Percentiles rank a stretch among this genome's conserved stretches.
Evolutionary conservation across 2,113 vertebrate species (phyloP).

Genomic region (Lamprotornis superbus): DNA sequence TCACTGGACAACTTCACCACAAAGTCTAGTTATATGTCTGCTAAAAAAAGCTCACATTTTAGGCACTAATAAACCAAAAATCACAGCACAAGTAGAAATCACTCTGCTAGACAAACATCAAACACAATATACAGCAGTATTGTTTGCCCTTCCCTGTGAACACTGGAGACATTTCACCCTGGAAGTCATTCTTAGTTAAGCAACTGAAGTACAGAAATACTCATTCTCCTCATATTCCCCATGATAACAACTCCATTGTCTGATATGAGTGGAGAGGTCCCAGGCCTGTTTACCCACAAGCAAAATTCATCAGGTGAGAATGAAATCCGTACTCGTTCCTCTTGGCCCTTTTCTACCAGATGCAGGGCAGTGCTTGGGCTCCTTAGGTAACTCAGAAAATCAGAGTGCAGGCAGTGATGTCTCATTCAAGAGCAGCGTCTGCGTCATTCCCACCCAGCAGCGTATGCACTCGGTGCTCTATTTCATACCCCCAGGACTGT

Average conservation of each 20-base stretch:
- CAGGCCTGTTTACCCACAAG: neutral
- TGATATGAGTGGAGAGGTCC: neutral
- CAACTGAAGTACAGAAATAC: neutral
- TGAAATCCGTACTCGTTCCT: neutral
- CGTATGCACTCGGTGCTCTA: fast-evolving
- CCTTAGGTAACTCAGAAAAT: neutral
- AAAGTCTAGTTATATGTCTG: neutral
- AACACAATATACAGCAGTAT: neutral
- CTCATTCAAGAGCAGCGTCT: neutral
- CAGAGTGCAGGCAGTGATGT: neutral
- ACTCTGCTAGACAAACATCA: neutral
- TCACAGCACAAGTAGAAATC: neutral
- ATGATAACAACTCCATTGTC: neutral
- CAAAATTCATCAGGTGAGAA: neutral
- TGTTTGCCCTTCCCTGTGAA: neutral
- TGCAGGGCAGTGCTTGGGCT: neutral
- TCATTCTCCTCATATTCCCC: neutral
- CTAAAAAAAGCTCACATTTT: neutral
- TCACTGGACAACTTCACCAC: neutral
- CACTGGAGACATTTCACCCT: neutral
- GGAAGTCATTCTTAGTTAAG: neutral
- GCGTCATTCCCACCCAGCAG: neutral
- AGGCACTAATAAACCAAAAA: neutral
- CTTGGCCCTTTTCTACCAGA: neutral
- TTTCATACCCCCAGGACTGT: neutral